A percentile compares a stretch with the other conserved stretches of the same genome.
Conservation (phyloP, 2,888 invertebrate species). For the Girardia tigrina region DNA sequence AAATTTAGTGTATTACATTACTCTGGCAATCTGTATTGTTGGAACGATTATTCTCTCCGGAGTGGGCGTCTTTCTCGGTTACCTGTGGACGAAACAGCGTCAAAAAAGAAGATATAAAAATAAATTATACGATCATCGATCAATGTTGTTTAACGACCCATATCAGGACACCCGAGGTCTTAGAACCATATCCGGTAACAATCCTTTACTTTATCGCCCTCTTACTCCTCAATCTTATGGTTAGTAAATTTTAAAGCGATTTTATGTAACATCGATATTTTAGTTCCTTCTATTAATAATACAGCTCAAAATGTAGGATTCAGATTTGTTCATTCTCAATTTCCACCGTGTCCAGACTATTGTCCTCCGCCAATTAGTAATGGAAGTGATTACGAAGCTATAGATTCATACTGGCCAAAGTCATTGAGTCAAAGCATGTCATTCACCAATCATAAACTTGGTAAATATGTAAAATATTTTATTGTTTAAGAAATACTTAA, state of each 20-base stretch:
- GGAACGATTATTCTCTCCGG: neutral
- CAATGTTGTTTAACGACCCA: neutral
- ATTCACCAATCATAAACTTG: neutral
- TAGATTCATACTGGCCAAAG: conserved; percentile 1
- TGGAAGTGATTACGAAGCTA: neutral
- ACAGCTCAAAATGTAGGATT: neutral
- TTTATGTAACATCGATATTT: neutral
- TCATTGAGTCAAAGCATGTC: neutral
- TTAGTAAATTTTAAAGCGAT: neutral
- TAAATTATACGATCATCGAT: neutral
- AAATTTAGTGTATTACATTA: conserved; percentile 10
- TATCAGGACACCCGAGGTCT: neutral
- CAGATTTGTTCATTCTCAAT: conserved; percentile 11
- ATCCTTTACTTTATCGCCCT: neutral
- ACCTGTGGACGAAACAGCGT: neutral
- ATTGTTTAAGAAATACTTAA: too few species aligned
- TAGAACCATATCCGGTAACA: neutral
- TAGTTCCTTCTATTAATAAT: neutral
- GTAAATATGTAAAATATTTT: too few species aligned
- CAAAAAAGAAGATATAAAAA: neutral
- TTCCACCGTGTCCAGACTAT: neutral
- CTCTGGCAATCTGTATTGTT: neutral
- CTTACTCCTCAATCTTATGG: conserved; percentile 14
- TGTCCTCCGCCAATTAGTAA: neutral
- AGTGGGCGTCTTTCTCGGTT: neutral